phyloP scores from a whole-genome alignment of 2,113 vertebrate genomes.

The Sigmodon hispidus region DNA sequence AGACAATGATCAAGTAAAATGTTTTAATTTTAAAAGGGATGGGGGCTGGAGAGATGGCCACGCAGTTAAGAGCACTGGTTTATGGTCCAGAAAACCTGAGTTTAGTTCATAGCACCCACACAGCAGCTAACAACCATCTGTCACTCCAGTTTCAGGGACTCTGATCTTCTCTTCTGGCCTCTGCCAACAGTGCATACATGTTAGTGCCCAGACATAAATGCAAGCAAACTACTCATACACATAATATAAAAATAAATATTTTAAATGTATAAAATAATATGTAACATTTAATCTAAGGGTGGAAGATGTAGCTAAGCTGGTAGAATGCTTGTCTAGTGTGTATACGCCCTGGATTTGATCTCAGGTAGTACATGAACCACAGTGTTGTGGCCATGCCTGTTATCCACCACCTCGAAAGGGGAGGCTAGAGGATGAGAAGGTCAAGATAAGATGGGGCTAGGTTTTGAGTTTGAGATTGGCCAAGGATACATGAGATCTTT shows the following conservation, averaged over 20 bases:
- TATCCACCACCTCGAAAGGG: neutral
- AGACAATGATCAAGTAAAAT: neutral
- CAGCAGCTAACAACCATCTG: neutral
- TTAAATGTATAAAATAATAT: neutral
- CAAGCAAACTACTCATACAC: neutral
- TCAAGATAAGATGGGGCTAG: neutral
- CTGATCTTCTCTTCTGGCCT: neutral
- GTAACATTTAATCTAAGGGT: neutral
- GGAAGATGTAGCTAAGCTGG: neutral
- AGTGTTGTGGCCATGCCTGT: neutral
- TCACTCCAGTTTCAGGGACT: neutral
- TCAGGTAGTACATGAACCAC: neutral
- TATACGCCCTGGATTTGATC: neutral
- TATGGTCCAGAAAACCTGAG: neutral
- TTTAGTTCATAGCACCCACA: neutral
- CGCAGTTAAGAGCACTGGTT: neutral
- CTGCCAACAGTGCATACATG: neutral
- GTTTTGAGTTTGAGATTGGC: neutral
- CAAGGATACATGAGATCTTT: neutral
- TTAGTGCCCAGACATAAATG: neutral
- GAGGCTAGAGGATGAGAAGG: neutral
- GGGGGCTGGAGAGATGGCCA: neutral
- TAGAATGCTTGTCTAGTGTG: neutral
- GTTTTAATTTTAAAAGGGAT: neutral
- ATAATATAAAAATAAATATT: neutral